Percentiles rank a stretch among this genome's conserved stretches.
Evolutionary conservation across 2,888 invertebrate species (phyloP).

Genomic region (Drosophila nigritarsus): DNA sequence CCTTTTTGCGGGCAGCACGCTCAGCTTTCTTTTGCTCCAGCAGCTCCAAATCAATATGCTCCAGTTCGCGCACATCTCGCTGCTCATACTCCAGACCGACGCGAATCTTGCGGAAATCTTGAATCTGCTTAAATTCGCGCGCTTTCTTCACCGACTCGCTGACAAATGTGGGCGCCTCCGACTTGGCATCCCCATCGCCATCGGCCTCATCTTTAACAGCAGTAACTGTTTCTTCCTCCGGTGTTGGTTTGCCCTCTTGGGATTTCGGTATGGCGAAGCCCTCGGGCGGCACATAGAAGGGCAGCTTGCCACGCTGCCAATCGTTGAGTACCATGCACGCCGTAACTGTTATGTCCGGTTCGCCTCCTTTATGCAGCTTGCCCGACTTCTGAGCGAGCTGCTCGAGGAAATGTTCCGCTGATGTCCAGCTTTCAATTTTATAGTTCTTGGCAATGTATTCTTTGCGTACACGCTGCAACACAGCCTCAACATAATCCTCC

Average conservation of each 20-base stretch:
- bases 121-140: slow-evolving; percentile 86
- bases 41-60: slow-evolving; percentile 87
- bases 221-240: slow-evolving; percentile 60
- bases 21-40: slow-evolving; percentile 86
- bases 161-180: slow-evolving; percentile 81
- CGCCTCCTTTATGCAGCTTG: slow-evolving; percentile 97
- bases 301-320: slow-evolving; percentile 98
- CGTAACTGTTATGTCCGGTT: slow-evolving; percentile 95
- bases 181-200: slow-evolving; percentile 77
- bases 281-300: slow-evolving; percentile 96
- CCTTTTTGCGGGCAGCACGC: slow-evolving; percentile 80
- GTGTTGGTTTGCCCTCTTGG: slow-evolving; percentile 76
- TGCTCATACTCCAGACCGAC: slow-evolving; percentile 90
- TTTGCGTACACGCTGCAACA: slow-evolving; percentile 93
- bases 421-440: slow-evolving; percentile 92
- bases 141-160: slow-evolving; percentile 85
- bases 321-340: slow-evolving; percentile 99
- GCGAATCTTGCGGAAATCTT: slow-evolving; percentile 93
- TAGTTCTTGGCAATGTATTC: slow-evolving; percentile 97
- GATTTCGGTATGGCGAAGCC: slow-evolving; percentile 90
- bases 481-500: slow-evolving; percentile 95
- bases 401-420: slow-evolving; percentile 94
- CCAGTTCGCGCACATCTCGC: slow-evolving; percentile 86
- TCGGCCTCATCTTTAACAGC: slow-evolving; percentile 52
- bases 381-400: slow-evolving; percentile 94